Evolutionary conservation across 53 echinoderm and acorn worm species (phyloP).

Genomic region (Crossaster papposus): DNA sequence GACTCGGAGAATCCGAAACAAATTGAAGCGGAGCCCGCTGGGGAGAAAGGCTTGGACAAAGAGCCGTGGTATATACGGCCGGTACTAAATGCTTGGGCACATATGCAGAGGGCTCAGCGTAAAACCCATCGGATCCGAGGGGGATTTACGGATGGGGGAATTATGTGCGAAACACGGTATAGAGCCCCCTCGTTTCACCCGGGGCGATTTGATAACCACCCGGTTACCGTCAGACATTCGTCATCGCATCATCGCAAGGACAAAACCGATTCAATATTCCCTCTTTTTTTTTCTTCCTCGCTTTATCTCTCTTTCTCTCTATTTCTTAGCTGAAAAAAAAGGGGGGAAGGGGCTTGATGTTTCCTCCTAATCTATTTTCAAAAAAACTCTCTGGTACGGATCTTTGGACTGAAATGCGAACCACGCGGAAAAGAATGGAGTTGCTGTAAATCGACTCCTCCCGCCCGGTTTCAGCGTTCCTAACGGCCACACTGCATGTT

Average conservation of each 20-base stretch:
- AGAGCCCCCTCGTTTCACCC: slow-evolving; percentile 1
- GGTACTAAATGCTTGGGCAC: slow-evolving; percentile 30
- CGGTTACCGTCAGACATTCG: slow-evolving; percentile 25
- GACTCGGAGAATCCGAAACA: slow-evolving; percentile 30
- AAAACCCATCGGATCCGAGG: slow-evolving; percentile 22
- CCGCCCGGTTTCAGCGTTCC: background rate
- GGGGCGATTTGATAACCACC: slow-evolving; percentile 28
- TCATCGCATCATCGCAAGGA: background rate
- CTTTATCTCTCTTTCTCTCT: background rate
- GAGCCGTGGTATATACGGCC: background rate
- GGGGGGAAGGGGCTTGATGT: slow-evolving; percentile 2
- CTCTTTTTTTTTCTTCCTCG: background rate
- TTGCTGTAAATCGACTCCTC: slow-evolving; percentile 11
- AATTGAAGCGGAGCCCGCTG: slow-evolving; percentile 29
- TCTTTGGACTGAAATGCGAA: slow-evolving; percentile 40
- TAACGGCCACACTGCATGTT: slow-evolving; percentile 8
- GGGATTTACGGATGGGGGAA: slow-evolving; percentile 31
- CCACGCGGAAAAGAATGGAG: slow-evolving; percentile 14
- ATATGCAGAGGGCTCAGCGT: slow-evolving; percentile 43
- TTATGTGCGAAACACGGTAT: slow-evolving; percentile 25
- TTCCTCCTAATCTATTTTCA: slow-evolving; percentile 32
- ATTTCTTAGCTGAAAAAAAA: background rate
- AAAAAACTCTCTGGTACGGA: slow-evolving; percentile 16
- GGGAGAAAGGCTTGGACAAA: slow-evolving; percentile 27
- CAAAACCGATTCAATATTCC: background rate